Percentiles rank a stretch among this genome's conserved stretches.
phyloP scores from a whole-genome alignment of 2,113 vertebrate genomes.

The Thymallus thymallus region DNA sequence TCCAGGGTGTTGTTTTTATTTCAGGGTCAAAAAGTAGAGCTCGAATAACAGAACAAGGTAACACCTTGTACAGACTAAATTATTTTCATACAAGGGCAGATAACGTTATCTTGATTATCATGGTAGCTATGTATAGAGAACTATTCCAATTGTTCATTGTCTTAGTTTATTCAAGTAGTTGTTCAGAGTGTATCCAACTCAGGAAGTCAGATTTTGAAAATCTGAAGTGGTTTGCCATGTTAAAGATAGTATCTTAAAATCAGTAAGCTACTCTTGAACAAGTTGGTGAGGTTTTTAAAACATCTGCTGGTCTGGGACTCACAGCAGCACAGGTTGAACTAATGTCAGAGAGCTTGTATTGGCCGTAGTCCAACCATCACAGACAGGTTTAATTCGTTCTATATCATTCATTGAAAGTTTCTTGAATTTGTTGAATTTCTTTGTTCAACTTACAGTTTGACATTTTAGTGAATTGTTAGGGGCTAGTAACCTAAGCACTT shows the following conservation, averaged over 20 bases:
- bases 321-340: conserved; percentile 10
- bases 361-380: neutral
- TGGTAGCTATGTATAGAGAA: conserved; percentile 21
- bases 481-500: no score
- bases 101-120: conserved; percentile 52
- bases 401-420: no score
- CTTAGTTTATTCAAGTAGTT: conserved; percentile 23
- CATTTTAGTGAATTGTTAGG: no score
- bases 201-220: conserved; percentile 48
- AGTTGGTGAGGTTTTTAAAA: conserved; percentile 16
- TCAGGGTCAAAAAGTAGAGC: conserved; percentile 46
- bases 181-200: conserved; percentile 28
- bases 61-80: conserved; percentile 3
- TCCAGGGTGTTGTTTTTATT: conserved; percentile 44
- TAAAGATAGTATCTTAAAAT: conserved; percentile 29
- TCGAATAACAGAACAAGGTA: conserved; percentile 33
- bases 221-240: conserved; percentile 40
- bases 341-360: conserved; percentile 9
- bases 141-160: conserved; percentile 58
- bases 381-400: neutral
- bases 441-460: no score
- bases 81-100: conserved; percentile 59
- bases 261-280: no score
- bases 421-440: no score
- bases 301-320: conserved; percentile 14